Conservation (phyloP, 2,888 invertebrate species). For the Polydrusus tereticollis region DNA sequence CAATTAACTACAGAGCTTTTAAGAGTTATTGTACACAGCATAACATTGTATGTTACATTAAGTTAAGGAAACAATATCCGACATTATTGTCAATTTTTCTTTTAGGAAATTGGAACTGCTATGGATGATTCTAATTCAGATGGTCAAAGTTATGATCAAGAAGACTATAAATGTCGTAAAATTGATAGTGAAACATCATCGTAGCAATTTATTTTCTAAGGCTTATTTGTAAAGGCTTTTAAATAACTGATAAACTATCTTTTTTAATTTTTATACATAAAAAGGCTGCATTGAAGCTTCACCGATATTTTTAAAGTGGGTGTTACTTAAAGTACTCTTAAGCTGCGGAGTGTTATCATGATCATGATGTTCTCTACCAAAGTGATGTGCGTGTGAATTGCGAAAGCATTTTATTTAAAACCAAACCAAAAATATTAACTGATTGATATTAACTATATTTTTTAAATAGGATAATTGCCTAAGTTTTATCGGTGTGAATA, state of each 20-base stretch:
- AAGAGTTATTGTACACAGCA: no score
- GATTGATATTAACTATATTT: not conserved
- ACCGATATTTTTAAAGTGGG: not conserved
- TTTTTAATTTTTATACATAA: not conserved
- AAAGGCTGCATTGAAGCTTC: not conserved
- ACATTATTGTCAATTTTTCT: not conserved
- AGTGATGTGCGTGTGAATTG: not conserved
- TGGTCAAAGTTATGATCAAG: not conserved
- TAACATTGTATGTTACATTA: no score
- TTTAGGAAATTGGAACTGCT: constrained; percentile 1
- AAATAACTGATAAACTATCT: not conserved
- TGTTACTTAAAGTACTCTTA: not conserved
- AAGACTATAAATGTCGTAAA: not conserved
- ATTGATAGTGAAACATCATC: not conserved
- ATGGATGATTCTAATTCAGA: not conserved
- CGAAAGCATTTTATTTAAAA: not conserved
- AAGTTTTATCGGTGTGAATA: not conserved
- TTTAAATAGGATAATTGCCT: not conserved
- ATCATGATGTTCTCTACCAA: no score
- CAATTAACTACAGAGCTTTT: no score
- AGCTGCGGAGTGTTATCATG: not conserved
- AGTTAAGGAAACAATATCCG: no score
- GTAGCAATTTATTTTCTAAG: not conserved
- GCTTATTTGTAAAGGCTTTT: not conserved
- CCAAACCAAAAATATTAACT: not conserved